Evolutionary conservation across 2,113 vertebrate genomes (phyloP), one percentile per base, ranked within the genome.

Genomic region (Caracal caracal): DNA sequence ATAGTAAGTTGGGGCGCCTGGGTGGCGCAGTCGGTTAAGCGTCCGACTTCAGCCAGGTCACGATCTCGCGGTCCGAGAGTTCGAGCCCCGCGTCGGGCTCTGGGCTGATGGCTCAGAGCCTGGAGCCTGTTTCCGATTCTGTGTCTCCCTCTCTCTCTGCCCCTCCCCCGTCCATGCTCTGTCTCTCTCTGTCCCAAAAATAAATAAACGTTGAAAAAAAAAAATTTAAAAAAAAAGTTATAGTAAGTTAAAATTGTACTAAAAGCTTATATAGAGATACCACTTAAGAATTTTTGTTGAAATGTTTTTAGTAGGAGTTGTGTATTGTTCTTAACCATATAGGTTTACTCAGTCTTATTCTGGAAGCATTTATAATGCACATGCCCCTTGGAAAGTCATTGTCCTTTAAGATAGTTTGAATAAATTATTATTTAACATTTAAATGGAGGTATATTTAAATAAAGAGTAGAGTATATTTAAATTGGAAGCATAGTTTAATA

Each of bases 361-460:
- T 3, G 8, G 90, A 93, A 86, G 59, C 51, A 94, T 89, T 93
- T 95, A 71, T 91, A 53, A 90, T 59, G 24, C 47, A 68, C 53
- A 26, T 96, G 66, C 12, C 71, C 37, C n/a, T 96, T 94, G 51
- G 66, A 92, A 96, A 88, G 83, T 76, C 43, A 65, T 82, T 97
- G 53, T 76, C 70, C 70, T 95, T 86, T 82, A 92, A 92, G 94
- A 16, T 90, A 75, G 68, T 88, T 86, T 86, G 66, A 92, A n/a
- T 92, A 95, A 84, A 51, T 88, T 93, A 56, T 68, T 89, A 81
- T 81, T 86, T 95, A 94, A 63, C 61, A 43, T 33, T 88, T 59
- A 91, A 78, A 71, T 76, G 59, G 93, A 59, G 20, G 56, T 59
- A 59, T 59, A 59, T 59, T 59, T 59, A 59, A 75, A 91, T 83